These are phyloP conservation scores for Lissonota sp. DNA, from an alignment of 2,888 invertebrate genomes.

Conservation along the genomic window DNA sequence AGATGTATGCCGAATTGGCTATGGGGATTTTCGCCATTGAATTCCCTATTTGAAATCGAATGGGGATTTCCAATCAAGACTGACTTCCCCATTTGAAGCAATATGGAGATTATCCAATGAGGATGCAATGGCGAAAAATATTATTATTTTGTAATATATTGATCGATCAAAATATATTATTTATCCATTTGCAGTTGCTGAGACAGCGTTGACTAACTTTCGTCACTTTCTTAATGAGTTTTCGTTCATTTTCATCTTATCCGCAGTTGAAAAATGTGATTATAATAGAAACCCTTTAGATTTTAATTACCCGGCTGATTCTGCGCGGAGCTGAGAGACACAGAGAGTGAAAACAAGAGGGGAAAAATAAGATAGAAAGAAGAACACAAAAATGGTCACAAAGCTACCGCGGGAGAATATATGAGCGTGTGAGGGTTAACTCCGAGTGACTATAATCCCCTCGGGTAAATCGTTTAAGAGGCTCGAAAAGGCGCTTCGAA, in stretches of 20 bases:
- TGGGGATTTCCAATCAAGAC: too few species aligned
- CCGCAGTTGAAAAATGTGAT: constrained; percentile 4
- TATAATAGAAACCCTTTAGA: background rate
- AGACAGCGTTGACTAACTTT: background rate
- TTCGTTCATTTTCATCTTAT: background rate
- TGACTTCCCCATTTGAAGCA: too few species aligned
- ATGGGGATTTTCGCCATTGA: too few species aligned
- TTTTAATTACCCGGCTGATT: constrained; percentile 1
- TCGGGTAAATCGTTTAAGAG: constrained; percentile 59
- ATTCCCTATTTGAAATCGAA: too few species aligned
- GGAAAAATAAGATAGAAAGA: background rate
- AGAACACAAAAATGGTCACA: constrained; percentile 5
- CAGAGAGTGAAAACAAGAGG: too few species aligned
- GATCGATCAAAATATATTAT: too few species aligned
- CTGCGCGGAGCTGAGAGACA: background rate
- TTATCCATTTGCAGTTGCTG: too few species aligned
- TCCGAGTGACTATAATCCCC: constrained; percentile 51
- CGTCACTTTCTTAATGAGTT: constrained; percentile 1
- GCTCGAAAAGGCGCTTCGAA: constrained; percentile 31
- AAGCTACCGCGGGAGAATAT: background rate
- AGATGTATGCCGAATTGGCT: too few species aligned
- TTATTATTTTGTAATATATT: too few species aligned
- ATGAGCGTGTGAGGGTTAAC: constrained; percentile 4
- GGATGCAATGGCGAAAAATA: too few species aligned
- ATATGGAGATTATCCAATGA: too few species aligned